These are phyloP conservation scores for Atopsyche davidsoni DNA, from an alignment of 1,140 invertebrate species.

Conservation along the genomic window DNA sequence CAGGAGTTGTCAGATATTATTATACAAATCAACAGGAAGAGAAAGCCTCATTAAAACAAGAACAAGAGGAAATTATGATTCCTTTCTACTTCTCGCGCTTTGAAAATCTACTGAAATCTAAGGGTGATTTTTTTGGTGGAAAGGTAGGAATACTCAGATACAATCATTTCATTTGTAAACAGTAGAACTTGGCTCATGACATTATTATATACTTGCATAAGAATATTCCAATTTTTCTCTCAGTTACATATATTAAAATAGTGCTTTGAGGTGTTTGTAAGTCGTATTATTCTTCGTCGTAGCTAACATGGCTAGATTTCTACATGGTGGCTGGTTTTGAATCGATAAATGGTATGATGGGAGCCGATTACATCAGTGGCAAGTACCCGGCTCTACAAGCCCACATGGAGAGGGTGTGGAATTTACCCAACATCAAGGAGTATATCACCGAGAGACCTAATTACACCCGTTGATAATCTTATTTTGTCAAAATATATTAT, in stretches of 20 bases:
- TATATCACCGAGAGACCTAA: conserved; percentile 15
- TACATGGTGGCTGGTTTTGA: conserved; percentile 21
- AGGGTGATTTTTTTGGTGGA: conserved; percentile 21
- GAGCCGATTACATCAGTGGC: conserved; percentile 9
- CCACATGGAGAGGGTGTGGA: conserved; percentile 15
- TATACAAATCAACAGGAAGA: conserved; percentile 12
- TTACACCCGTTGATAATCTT: conserved; percentile 1
- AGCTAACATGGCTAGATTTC: conserved; percentile 27
- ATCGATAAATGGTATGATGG: conserved; percentile 23
- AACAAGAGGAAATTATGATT: conserved; percentile 10
- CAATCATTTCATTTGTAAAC: neutral
- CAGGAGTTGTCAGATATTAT: conserved; percentile 19
- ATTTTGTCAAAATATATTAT: no score
- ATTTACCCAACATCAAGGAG: conserved; percentile 22
- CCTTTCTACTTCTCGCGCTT: conserved; percentile 21
- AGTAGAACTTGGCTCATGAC: no score
- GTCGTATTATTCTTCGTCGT: neutral
- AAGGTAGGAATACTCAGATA: conserved; percentile 12
- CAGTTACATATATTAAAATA: neutral
- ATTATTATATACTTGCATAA: no score
- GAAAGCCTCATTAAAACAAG: conserved; percentile 9
- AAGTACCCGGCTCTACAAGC: conserved; percentile 17
- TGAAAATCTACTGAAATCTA: conserved; percentile 20
- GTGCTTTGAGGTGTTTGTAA: neutral
- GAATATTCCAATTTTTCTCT: no score